phyloP scores from a whole-genome alignment of 2,888 invertebrate genomes.

The Aporophyla nigra region DNA sequence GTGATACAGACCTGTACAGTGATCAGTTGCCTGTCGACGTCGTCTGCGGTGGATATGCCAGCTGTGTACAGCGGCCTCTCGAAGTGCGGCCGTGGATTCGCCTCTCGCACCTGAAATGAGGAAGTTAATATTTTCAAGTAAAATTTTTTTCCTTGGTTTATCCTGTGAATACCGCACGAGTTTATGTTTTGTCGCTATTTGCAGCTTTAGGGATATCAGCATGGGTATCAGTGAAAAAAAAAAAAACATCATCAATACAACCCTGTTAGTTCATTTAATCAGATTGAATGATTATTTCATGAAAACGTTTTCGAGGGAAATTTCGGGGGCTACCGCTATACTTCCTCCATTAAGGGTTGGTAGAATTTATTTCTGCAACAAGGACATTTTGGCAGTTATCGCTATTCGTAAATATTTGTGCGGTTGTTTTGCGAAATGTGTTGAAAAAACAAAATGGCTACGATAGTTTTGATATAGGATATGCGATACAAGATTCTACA shows the following conservation, averaged over 20 bases:
- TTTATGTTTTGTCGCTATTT: not conserved
- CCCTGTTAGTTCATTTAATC: no score
- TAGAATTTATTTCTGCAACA: not conserved
- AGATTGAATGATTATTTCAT: no score
- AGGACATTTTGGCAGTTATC: not conserved
- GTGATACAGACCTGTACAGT: constrained; percentile 82
- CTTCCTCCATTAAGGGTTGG: no score
- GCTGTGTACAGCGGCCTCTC: constrained; percentile 84
- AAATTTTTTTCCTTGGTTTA: not conserved
- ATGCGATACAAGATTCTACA: not conserved
- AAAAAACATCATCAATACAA: no score
- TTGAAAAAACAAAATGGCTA: not conserved
- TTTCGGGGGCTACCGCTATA: no score
- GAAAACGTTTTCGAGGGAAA: no score
- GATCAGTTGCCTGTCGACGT: constrained; percentile 85
- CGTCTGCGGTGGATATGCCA: constrained; percentile 87
- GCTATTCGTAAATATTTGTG: not conserved
- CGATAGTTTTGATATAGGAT: not conserved
- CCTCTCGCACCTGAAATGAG: constrained; percentile 89
- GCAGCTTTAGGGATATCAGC: not conserved
- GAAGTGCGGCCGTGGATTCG: constrained; percentile 92
- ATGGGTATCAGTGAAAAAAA: not conserved
- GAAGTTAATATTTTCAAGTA: not conserved
- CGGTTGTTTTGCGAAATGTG: not conserved
- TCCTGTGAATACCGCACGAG: not conserved